These are phyloP conservation scores for Ichneumon xanthorius DNA, from an alignment of 2,888 invertebrate genomes.

Conservation along the genomic window DNA sequence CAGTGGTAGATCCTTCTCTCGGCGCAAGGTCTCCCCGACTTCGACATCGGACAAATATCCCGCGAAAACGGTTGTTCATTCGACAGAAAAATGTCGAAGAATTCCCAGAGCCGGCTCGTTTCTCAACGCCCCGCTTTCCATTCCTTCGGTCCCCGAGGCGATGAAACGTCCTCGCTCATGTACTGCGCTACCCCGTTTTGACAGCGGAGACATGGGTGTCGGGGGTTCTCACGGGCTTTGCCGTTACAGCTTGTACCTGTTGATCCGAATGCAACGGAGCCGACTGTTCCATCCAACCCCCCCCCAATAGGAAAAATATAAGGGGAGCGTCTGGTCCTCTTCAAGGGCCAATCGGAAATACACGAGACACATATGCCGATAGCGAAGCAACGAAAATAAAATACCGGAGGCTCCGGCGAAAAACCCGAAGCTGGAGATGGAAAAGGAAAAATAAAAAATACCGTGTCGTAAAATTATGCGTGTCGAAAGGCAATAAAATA, in stretches of 20 bases:
- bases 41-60: no score
- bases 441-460: background rate
- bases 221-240: background rate
- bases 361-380: background rate
- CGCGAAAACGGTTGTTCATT: no score
- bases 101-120: background rate
- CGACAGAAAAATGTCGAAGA: background rate
- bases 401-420: background rate
- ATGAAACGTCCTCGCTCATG: slow-evolving; percentile 12
- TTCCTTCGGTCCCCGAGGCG: slow-evolving; percentile 13
- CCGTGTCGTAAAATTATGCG: slow-evolving; percentile 72
- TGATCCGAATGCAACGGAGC: background rate
- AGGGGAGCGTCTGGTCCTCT: slow-evolving; percentile 5
- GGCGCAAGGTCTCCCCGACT: no score
- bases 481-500: slow-evolving; percentile 77
- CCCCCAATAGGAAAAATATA: background rate
- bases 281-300: background rate
- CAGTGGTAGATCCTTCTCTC: no score
- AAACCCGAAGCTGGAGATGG: background rate
- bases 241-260: background rate
- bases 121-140: slow-evolving; percentile 2
- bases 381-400: background rate
- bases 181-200: slow-evolving; percentile 3
- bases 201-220: slow-evolving; percentile 6
- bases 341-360: background rate